Base-by-base conservation (phyloP, 2,888 invertebrate species). In the Onthophagus sagittarius region DNA sequence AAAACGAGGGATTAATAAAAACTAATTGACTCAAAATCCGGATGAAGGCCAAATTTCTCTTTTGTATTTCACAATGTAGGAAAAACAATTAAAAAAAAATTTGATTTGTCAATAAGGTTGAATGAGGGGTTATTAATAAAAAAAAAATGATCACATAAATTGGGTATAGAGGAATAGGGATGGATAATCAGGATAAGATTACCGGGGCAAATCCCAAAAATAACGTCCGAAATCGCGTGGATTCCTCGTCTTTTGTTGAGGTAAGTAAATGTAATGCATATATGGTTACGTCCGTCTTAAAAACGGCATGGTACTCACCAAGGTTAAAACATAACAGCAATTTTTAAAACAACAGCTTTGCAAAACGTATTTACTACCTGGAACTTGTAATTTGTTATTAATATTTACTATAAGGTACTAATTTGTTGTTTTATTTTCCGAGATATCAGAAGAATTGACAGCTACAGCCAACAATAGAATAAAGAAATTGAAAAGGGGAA, bases 391-490 rank as follows among this genome's bases (percentile, higher is more conserved):
- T 83, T 83, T 83, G 79, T 79, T 80, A 80, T 78, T 79, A 77
- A 77, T 81, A 81, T 67, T 67, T 73, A 71, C 71, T 69, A 74
- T 65, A 80, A 79, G 81, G 81, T 79, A 79, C 77, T 80, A 82
- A 82, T 81, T 82, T 83, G 80, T 81, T 81, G 80, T 79, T 78
- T 74, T 80, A 79, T 80, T 80, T 72, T 72, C 75, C 75, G 80
- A 78, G 79, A 79, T 79, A 82, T 81, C 82, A 82, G 80, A 80
- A 80, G 83, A 82, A 82, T 79, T 84, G 84, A 84, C 84, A 83
- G 81, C 78, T 80, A 32, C 75, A 62, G 75, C 77, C 78, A 78
- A 78, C 63, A 69, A 73, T 62, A 69, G 71, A 76, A 72, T 39
- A 64, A 64, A 63, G 74, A 74, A 72, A 70, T 9, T 11, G 9